These are phyloP conservation scores for Colius striatus DNA, from an alignment of 2,113 vertebrate species.

Conservation along the genomic window DNA sequence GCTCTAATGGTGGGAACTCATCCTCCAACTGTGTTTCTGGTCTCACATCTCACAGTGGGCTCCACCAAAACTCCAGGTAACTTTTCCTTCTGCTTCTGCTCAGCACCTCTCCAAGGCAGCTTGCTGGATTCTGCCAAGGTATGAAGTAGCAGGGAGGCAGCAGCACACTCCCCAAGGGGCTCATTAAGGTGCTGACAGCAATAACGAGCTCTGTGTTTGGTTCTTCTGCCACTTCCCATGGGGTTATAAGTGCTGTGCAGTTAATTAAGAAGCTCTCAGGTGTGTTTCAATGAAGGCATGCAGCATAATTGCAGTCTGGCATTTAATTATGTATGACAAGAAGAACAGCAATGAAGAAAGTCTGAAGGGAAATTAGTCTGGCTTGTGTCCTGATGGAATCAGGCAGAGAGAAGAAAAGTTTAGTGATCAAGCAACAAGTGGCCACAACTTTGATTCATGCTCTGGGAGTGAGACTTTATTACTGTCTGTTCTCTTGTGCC, in stretches of 20 bases:
- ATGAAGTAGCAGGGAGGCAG: background rate
- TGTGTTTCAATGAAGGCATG: background rate
- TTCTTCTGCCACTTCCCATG: background rate
- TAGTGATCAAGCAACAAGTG: background rate
- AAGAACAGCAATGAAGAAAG: background rate
- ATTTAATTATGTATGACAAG: background rate
- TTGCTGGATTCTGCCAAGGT: background rate
- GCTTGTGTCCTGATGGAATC: background rate
- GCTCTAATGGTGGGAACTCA: background rate
- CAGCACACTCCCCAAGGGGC: background rate
- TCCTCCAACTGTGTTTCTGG: fast-evolving
- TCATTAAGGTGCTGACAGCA: background rate
- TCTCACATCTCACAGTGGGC: background rate
- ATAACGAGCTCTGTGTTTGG: background rate
- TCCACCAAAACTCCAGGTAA: background rate
- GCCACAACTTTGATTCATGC: background rate
- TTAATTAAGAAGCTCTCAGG: background rate
- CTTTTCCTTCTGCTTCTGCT: background rate
- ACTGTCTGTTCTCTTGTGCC: background rate
- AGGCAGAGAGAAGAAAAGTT: background rate
- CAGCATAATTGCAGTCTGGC: background rate
- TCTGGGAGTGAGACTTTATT: background rate
- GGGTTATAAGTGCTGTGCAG: background rate
- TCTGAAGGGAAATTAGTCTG: background rate
- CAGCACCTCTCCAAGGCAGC: background rate